phyloP scores from a whole-genome alignment of 2,113 vertebrate genomes.

The Heterocephalus glaber region DNA sequence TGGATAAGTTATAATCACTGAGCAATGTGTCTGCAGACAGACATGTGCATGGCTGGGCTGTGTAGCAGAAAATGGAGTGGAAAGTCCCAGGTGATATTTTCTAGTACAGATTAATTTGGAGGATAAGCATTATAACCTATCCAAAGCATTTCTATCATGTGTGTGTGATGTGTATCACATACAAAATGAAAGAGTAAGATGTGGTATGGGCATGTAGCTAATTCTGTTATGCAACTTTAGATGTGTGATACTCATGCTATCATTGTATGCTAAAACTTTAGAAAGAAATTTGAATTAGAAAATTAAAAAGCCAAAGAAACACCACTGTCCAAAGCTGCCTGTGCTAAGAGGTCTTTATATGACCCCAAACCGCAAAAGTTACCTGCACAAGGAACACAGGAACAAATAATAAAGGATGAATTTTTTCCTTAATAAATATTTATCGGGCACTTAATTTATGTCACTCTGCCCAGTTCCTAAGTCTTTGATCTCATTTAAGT shows the following conservation, averaged over 20 bases:
- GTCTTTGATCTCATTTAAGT: neutral
- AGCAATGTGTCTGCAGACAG: neutral
- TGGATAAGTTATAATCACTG: neutral
- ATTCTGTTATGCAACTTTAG: constrained; percentile 16
- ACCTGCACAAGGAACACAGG: neutral
- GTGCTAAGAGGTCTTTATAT: neutral
- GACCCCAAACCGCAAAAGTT: neutral
- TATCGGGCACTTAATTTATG: neutral
- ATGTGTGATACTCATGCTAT: no score
- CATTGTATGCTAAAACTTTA: neutral
- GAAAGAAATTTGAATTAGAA: constrained; percentile 23
- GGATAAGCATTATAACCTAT: constrained; percentile 41
- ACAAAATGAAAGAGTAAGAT: neutral
- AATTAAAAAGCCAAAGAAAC: neutral
- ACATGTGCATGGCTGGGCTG: neutral
- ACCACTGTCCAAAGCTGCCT: neutral
- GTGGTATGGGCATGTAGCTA: neutral
- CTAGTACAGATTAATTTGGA: constrained; percentile 44
- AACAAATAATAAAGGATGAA: neutral
- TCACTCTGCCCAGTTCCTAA: neutral
- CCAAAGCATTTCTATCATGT: neutral
- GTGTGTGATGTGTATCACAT: neutral
- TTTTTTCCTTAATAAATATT: neutral
- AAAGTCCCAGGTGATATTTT: constrained; percentile 54
- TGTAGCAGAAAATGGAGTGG: neutral